Evolutionary conservation across 2,888 invertebrate genomes (phyloP).

Genomic region (Epicampocera succincta): DNA sequence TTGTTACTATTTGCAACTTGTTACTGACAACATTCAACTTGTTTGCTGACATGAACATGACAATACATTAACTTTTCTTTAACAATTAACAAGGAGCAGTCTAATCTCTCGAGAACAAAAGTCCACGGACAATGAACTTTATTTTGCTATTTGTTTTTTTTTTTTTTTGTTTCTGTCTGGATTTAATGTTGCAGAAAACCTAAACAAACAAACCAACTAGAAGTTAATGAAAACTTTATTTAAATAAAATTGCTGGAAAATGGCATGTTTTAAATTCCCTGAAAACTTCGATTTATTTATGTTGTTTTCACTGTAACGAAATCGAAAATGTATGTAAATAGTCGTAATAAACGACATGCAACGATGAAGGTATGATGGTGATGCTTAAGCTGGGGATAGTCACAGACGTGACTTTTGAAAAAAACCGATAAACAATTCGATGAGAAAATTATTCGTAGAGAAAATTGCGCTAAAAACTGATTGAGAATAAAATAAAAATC

Average conservation of each 20-base stretch:
- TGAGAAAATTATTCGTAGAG: too few species aligned
- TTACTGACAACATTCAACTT: constrained; percentile 41
- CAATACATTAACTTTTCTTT: constrained; percentile 64
- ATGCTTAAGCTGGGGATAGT: neutral
- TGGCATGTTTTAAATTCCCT: constrained; percentile 53
- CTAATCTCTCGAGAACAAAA: constrained; percentile 25
- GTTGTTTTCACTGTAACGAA: constrained; percentile 42
- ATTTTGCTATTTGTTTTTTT: constrained; percentile 17
- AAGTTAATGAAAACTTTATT: constrained; percentile 38
- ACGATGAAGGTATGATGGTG: neutral
- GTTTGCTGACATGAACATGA: constrained; percentile 58
- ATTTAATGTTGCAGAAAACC: neutral
- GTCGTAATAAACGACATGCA: constrained; percentile 53
- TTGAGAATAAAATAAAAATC: too few species aligned
- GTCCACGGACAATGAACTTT: constrained; percentile 56
- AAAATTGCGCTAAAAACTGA: too few species aligned
- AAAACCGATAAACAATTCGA: neutral
- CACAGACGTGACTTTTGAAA: neutral
- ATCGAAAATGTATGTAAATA: constrained; percentile 50
- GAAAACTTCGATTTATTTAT: constrained; percentile 43
- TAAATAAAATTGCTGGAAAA: constrained; percentile 26
- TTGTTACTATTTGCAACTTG: constrained; percentile 45
- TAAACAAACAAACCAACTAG: neutral
- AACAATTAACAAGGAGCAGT: constrained; percentile 48
- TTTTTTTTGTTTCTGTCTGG: neutral